Evolutionary conservation across 2,797 vertebrate species (phyloP).

Genomic region (Anas bernieri): DNA sequence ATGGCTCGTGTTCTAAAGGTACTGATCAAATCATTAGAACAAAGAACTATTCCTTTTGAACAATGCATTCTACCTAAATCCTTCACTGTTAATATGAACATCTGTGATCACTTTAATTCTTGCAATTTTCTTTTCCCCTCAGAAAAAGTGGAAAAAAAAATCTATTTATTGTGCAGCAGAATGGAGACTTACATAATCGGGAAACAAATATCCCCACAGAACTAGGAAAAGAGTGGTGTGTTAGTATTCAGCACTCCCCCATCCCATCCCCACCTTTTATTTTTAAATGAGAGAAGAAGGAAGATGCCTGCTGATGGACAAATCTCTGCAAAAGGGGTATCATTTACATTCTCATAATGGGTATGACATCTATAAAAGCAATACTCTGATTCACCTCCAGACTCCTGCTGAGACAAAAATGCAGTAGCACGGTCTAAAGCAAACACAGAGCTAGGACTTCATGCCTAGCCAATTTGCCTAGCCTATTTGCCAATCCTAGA

Average conservation of each 20-base stretch:
- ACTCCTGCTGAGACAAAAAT: constrained; percentile 16
- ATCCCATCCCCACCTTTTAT: rapidly evolving
- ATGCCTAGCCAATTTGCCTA: not conserved
- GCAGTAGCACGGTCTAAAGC: not conserved
- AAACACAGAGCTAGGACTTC: not conserved
- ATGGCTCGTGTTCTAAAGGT: not conserved
- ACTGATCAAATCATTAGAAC: not conserved
- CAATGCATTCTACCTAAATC: not conserved
- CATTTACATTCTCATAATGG: not conserved
- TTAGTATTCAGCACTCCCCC: not conserved
- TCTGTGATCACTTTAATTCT: not conserved
- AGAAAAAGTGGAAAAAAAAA: not conserved
- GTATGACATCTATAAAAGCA: not conserved
- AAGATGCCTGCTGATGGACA: not conserved
- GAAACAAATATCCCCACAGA: not conserved
- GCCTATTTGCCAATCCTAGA: constrained; percentile 31
- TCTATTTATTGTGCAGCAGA: not conserved
- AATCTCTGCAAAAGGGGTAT: not conserved
- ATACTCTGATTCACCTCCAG: not conserved
- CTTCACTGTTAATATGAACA: not conserved
- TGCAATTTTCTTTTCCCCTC: not conserved
- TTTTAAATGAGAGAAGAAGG: not conserved
- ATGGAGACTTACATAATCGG: not conserved
- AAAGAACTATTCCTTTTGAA: not conserved
- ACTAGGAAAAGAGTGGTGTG: not conserved